Evolutionary conservation across 2,888 invertebrate species (phyloP).

Genomic region (Ormyrus labotus): DNA sequence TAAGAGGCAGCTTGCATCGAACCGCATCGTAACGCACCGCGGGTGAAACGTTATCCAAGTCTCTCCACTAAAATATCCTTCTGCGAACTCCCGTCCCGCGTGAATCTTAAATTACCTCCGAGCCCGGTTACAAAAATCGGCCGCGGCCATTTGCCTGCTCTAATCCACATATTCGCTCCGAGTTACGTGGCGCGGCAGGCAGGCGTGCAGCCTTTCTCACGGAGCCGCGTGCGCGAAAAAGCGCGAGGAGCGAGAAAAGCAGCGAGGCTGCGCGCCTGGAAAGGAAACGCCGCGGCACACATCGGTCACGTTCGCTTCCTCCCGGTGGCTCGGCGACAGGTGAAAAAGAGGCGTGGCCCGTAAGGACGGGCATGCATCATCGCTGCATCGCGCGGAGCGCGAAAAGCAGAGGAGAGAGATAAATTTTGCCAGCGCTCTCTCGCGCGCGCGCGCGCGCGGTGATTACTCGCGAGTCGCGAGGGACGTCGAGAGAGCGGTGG

Average conservation of each 20-base stretch:
- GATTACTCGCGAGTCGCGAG: conserved; percentile 21
- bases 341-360: conserved; percentile 45
- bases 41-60: too few species aligned
- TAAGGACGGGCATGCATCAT: conserved; percentile 39
- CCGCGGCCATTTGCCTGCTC: too few species aligned
- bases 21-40: too few species aligned
- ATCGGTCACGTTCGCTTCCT: not conserved
- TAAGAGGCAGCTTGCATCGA: too few species aligned
- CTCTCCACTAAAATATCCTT: too few species aligned
- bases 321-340: conserved; percentile 29
- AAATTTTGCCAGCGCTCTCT: conserved; percentile 24
- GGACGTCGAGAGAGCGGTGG: not conserved
- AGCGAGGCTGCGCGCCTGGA: too few species aligned
- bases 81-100: too few species aligned
- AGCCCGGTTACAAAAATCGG: too few species aligned
- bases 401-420: conserved; percentile 32
- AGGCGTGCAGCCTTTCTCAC: not conserved
- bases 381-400: conserved; percentile 4
- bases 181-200: too few species aligned
- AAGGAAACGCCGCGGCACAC: not conserved
- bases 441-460: not conserved
- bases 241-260: not conserved
- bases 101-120: too few species aligned
- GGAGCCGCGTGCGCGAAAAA: not conserved
- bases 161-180: too few species aligned